These are phyloP conservation scores for Athalia cordata DNA, from an alignment of 2,888 invertebrate genomes.

Conservation along the genomic window DNA sequence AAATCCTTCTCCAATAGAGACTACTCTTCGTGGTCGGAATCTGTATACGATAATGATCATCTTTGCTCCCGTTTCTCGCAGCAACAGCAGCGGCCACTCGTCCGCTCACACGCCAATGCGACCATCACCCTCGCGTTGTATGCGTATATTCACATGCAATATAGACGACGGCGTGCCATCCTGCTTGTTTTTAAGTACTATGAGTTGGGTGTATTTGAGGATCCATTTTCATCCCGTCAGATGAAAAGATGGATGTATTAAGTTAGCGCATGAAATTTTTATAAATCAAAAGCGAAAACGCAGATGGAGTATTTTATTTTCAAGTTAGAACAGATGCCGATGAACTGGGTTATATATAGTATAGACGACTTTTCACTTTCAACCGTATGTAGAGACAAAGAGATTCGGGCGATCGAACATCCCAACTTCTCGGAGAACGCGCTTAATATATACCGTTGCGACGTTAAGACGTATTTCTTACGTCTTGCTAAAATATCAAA, in stretches of 20 bases:
- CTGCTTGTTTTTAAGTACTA: slow-evolving; percentile 2
- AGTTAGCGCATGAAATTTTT: too few relatives aligned
- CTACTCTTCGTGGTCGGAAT: too few relatives aligned
- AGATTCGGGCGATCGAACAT: slow-evolving; percentile 9
- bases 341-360: slow-evolving; percentile 26
- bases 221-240: slow-evolving; percentile 9
- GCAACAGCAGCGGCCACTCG: background rate
- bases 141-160: background rate
- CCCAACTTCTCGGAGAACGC: background rate
- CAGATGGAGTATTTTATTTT: slow-evolving; percentile 20
- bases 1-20: too few relatives aligned
- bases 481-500: background rate
- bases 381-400: slow-evolving; percentile 8
- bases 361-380: background rate
- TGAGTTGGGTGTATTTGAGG: background rate
- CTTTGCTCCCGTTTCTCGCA: slow-evolving; percentile 27
- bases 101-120: slow-evolving; percentile 41
- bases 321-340: slow-evolving; percentile 25
- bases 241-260: background rate
- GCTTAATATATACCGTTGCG: background rate
- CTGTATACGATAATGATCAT: slow-evolving; percentile 4
- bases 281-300: background rate
- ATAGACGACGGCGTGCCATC: background rate
- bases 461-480: background rate
- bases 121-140: slow-evolving; percentile 26